phyloP scores from a whole-genome alignment of 2,113 vertebrate species.

The Fulica atra region DNA sequence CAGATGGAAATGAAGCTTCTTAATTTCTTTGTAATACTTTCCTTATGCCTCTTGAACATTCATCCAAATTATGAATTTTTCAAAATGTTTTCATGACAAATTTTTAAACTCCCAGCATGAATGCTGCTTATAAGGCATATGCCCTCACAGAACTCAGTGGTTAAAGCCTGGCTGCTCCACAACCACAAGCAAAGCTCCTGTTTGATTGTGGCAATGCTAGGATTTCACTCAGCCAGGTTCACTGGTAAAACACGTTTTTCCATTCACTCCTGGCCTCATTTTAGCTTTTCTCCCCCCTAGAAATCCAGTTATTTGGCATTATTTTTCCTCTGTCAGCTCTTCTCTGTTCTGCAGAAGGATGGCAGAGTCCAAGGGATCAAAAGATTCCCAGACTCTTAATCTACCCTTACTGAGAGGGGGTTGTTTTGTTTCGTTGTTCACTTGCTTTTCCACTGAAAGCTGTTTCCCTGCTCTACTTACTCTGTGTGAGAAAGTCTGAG shows the following conservation, averaged over 20 bases:
- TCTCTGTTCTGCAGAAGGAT: not conserved
- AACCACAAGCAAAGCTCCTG: not conserved
- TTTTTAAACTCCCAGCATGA: not conserved
- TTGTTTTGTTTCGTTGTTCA: slow-evolving; percentile 47
- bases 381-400: slow-evolving; percentile 50
- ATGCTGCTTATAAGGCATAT: not conserved
- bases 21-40: not conserved
- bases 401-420: not conserved
- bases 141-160: not conserved
- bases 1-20: not conserved
- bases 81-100: not conserved
- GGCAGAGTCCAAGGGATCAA: slow-evolving; percentile 34
- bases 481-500: slow-evolving; percentile 39
- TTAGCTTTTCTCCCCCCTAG: not conserved
- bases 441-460: slow-evolving; percentile 46
- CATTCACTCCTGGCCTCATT: not conserved
- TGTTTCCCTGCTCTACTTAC: slow-evolving; percentile 49
- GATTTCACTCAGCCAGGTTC: not conserved
- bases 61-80: not conserved
- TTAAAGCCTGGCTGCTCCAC: not conserved
- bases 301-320: slow-evolving; percentile 37
- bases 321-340: slow-evolving; percentile 32
- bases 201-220: not conserved
- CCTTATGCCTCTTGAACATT: not conserved
- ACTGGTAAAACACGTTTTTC: not conserved